phyloP scores from a whole-genome alignment of 1,140 invertebrate genomes.

The Lepidostoma basale region DNA sequence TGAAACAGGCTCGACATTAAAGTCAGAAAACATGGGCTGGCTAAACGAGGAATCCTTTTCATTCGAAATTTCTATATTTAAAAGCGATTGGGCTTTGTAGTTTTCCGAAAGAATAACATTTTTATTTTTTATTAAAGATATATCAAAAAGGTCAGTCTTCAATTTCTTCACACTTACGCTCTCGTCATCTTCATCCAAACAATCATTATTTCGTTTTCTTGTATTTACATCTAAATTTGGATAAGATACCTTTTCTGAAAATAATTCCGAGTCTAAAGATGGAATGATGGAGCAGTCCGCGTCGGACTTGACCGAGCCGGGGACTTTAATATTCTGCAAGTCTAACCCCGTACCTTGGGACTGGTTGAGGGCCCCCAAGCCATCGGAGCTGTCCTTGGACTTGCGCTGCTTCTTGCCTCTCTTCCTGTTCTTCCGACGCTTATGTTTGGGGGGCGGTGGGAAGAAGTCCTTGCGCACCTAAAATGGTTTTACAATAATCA shows the following conservation, averaged over 20 bases:
- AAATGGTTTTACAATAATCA: too few species aligned
- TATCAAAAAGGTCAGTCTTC: constrained; percentile 18
- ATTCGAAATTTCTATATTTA: constrained; percentile 9
- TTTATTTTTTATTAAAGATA: constrained; percentile 39
- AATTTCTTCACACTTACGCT: constrained; percentile 19
- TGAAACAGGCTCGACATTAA: constrained; percentile 17
- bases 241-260: not conserved
- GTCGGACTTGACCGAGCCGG: constrained; percentile 5
- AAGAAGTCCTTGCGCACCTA: constrained; percentile 70
- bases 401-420: constrained; percentile 31
- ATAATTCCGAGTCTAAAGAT: not conserved
- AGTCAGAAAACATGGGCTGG: constrained; percentile 33
- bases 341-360: constrained; percentile 34
- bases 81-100: constrained; percentile 14
- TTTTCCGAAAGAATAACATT: constrained; percentile 29
- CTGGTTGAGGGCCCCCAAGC: not conserved
- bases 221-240: not conserved
- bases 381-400: not conserved
- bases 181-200: not conserved
- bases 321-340: constrained; percentile 35
- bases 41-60: constrained; percentile 37
- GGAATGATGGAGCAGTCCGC: not conserved
- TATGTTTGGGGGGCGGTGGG: constrained; percentile 65
- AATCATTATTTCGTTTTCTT: constrained; percentile 30
- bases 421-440: constrained; percentile 47